Percentiles rank a stretch among this genome's conserved stretches.
These are phyloP conservation scores for Seira ritae DNA, from an alignment of 2,888 invertebrate genomes.

Conservation along the genomic window DNA sequence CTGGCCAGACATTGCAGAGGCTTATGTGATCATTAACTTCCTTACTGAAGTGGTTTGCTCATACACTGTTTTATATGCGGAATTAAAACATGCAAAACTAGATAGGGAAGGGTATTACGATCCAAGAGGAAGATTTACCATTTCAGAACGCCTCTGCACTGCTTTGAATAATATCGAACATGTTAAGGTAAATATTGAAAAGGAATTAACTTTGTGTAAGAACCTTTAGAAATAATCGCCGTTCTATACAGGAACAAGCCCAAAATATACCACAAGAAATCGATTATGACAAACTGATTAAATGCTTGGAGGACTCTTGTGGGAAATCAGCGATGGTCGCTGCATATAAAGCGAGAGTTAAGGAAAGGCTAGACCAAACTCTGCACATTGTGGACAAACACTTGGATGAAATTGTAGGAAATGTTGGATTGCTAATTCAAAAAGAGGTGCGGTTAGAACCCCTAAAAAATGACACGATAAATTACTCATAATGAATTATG, in stretches of 20 bases:
- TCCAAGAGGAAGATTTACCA: slow-evolving; percentile 67
- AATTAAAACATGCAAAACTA: slow-evolving; percentile 66
- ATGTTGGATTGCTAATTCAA: slow-evolving; percentile 59
- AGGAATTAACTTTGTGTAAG: background rate
- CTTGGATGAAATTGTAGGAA: slow-evolving; percentile 63
- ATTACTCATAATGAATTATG: background rate
- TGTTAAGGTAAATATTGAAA: slow-evolving; percentile 64
- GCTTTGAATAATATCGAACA: slow-evolving; percentile 71
- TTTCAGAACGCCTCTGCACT: slow-evolving; percentile 70
- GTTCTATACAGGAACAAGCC: slow-evolving; percentile 65
- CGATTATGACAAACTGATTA: slow-evolving; percentile 53
- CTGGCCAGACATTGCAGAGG: slow-evolving; percentile 71
- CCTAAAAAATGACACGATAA: background rate
- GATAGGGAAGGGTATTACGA: slow-evolving; percentile 71
- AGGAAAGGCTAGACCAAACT: slow-evolving; percentile 42
- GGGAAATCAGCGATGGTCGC: slow-evolving; percentile 50
- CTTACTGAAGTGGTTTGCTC: slow-evolving; percentile 70
- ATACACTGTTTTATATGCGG: slow-evolving; percentile 67
- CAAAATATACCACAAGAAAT: slow-evolving; percentile 62
- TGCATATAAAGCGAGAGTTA: slow-evolving; percentile 48
- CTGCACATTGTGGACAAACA: slow-evolving; percentile 60
- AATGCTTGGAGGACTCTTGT: slow-evolving; percentile 57
- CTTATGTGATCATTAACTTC: slow-evolving; percentile 68
- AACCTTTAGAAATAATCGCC: no score
- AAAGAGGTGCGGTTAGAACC: slow-evolving; percentile 49